Conservation (phyloP, 2,113 vertebrate genomes). For the Tapirus terrestris region DNA sequence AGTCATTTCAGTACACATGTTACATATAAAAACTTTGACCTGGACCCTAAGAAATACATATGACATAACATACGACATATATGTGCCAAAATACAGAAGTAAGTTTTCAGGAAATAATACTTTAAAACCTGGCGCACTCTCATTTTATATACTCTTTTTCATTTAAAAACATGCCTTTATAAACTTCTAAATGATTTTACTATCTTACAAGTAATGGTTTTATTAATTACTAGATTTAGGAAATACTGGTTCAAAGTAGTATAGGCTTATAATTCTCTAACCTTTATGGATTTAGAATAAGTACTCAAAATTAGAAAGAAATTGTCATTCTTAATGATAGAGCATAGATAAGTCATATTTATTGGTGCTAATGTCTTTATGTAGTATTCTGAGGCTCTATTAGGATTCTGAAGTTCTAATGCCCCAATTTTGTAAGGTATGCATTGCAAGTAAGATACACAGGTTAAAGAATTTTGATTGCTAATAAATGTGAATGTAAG, state of each 20-base stretch:
- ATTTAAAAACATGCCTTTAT: conserved; percentile 21
- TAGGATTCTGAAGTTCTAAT: conserved; percentile 27
- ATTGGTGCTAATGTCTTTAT: conserved; percentile 1
- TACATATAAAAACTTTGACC: not conserved
- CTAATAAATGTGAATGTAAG: not conserved
- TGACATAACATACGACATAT: not conserved
- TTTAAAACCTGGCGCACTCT: not conserved
- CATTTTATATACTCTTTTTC: not conserved
- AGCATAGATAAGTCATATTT: not conserved
- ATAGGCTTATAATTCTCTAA: not conserved
- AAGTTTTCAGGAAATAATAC: not conserved
- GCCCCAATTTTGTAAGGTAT: not conserved
- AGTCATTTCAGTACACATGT: not conserved
- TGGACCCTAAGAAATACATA: not conserved
- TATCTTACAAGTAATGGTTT: not conserved
- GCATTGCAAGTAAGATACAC: not conserved
- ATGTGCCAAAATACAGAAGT: not conserved
- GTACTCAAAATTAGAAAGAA: not conserved
- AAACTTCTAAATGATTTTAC: not conserved
- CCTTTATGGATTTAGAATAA: not conserved
- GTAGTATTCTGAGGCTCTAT: not conserved
- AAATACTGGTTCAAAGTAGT: not conserved
- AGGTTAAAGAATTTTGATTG: not conserved
- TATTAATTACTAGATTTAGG: conserved; percentile 4
- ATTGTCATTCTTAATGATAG: not conserved